Base-by-base conservation (phyloP, 2,888 invertebrate genomes). In the Clusia tigrina region DNA sequence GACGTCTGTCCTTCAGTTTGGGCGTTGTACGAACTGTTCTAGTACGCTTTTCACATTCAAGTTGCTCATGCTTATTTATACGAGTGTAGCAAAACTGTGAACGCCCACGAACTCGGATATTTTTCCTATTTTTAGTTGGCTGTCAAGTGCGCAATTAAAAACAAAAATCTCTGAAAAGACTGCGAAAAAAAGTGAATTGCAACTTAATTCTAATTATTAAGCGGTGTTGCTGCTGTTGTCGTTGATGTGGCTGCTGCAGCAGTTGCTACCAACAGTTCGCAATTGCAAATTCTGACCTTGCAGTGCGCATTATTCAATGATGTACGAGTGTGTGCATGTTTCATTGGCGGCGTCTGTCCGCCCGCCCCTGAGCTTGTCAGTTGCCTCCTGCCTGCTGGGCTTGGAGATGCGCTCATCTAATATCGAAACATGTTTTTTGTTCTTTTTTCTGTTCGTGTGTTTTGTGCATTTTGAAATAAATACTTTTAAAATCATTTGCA, bases 391-490 rank as follows among this genome's bases (percentile, higher is more conserved):
- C 3, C 42, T 15, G 42, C n/a, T 42, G 6, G 3, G n/a, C 32
- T 32, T 42, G 48, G 48, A 48, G 48, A 48, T 48, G 48, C 48
- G 48, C 48, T 48, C 48, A 48, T 48, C 48, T 48, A 48, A 48
- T 15, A 20, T 20, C 48, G 5, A 48, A 48, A 20, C 48, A 48
- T 42, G n/a, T 17, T 10, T 10, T n/a, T 42, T 42, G 42, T 15
- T 42, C 15, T 42, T 42, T 10, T 42, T 42, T 42, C 15, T 15
- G 3, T 42, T 42, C n/a, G n/a, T 17, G n/a, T 42, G 42, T 17
- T 32, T 32, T 32, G 12, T 32, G 32, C 12, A 32, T 32, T 32
- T 42, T 42, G 9, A n/a, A n/a, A 9, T 42, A 48, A 48, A 48
- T 48, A 48, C 48, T 48, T 22, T 18, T 15, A 20, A 20, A 18